Evolutionary conservation across 2,113 vertebrate genomes (phyloP).

Genomic region (Chaetura pelagica): DNA sequence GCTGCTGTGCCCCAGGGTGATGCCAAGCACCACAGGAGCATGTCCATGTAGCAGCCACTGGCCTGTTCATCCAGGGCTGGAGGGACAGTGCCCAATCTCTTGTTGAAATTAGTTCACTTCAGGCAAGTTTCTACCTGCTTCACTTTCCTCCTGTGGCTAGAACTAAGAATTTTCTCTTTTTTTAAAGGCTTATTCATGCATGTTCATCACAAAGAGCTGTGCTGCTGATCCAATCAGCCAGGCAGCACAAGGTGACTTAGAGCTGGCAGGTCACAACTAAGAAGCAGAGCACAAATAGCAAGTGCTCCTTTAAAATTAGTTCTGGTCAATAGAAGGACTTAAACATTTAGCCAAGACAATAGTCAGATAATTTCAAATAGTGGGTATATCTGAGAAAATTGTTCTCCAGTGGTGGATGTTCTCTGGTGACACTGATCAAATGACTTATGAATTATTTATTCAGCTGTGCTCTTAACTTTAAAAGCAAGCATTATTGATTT

Average conservation of each 20-base stretch:
- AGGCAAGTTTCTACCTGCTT: neutral
- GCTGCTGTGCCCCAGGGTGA: neutral
- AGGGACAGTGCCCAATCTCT: neutral
- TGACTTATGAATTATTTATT: constrained; percentile 18
- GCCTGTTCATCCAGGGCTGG: neutral
- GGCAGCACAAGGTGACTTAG: neutral
- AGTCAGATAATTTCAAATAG: constrained; percentile 12
- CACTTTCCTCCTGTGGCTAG: neutral
- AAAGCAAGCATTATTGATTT: constrained; percentile 15
- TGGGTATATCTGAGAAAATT: neutral
- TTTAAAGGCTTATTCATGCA: neutral
- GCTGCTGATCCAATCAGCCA: neutral
- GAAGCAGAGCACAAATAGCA: neutral
- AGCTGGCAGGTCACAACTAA: neutral
- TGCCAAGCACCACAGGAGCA: neutral
- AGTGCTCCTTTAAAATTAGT: neutral
- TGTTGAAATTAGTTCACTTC: neutral
- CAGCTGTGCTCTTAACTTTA: neutral
- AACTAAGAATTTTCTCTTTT: neutral
- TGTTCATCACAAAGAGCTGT: neutral
- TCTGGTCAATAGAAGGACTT: neutral
- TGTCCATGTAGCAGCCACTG: neutral
- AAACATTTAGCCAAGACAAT: constrained; percentile 12
- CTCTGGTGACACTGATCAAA: neutral
- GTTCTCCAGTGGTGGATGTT: neutral